These are phyloP conservation scores for Macrobrachium nipponense DNA, from an alignment of 1,140 invertebrate genomes.

Conservation along the genomic window DNA sequence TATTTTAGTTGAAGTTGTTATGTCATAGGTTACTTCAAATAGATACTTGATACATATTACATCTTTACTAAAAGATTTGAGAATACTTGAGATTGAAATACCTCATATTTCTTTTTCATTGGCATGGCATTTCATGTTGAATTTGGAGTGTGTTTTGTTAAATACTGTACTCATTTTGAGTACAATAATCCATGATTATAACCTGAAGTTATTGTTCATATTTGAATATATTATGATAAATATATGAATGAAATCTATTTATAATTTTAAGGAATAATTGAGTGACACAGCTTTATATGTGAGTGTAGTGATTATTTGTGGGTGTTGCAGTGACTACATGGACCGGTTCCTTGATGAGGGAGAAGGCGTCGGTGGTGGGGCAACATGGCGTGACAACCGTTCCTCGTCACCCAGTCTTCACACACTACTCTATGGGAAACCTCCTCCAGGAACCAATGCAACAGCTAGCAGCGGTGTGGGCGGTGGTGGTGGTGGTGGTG, in stretches of 20 bases:
- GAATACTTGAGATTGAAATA: too few species aligned
- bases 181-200: not conserved
- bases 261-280: slow-evolving; percentile 53
- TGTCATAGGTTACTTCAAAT: too few species aligned
- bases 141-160: too few species aligned
- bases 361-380: slow-evolving; percentile 77
- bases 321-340: slow-evolving; percentile 82
- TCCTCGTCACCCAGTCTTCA: slow-evolving; percentile 63
- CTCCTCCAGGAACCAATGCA: slow-evolving; percentile 68
- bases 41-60: too few species aligned
- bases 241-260: not conserved
- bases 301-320: slow-evolving; percentile 65
- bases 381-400: slow-evolving; percentile 67
- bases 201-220: not conserved
- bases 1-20: too few species aligned
- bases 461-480: slow-evolving; percentile 68
- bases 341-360: slow-evolving; percentile 87
- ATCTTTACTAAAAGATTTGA: too few species aligned
- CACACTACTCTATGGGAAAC: slow-evolving; percentile 63
- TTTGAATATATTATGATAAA: not conserved
- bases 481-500: slow-evolving; percentile 66
- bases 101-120: too few species aligned
- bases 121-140: too few species aligned
- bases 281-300: slow-evolving; percentile 63
- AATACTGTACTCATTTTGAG: too few species aligned